These are phyloP conservation scores for Dromiciops gliroides DNA, from an alignment of 2,113 vertebrate genomes.

Conservation along the genomic window DNA sequence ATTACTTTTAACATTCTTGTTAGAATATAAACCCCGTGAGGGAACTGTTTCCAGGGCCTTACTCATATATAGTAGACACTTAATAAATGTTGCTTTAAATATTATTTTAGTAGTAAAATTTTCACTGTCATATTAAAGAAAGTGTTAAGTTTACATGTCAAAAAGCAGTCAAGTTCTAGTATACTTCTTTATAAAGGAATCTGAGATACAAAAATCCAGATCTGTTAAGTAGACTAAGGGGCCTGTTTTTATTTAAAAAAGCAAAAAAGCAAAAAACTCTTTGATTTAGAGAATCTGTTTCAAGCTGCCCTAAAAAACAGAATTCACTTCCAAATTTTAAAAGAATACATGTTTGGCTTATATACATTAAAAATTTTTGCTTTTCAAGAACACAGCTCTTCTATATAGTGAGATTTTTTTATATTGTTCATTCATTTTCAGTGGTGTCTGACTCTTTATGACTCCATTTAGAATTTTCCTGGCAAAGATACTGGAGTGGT, in stretches of 20 bases:
- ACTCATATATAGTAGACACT: background rate
- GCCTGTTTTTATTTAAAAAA: background rate
- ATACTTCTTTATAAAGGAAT: background rate
- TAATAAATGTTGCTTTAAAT: background rate
- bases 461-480: no score
- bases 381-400: background rate
- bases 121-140: background rate
- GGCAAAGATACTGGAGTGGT: no score
- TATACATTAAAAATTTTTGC: background rate
- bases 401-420: background rate
- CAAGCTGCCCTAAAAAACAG: background rate
- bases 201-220: background rate
- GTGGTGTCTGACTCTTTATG: no score
- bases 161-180: background rate
- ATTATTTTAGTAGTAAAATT: background rate
- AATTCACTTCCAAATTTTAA: no score
- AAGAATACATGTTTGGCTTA: background rate
- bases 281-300: background rate
- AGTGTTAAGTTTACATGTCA: background rate
- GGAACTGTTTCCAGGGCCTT: background rate
- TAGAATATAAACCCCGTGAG: background rate
- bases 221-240: background rate
- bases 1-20: background rate
- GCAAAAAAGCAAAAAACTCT: background rate
- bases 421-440: no score